Evolutionary conservation across 1,140 invertebrate species (phyloP).

Genomic region (Pseudomyrmex concolor): DNA sequence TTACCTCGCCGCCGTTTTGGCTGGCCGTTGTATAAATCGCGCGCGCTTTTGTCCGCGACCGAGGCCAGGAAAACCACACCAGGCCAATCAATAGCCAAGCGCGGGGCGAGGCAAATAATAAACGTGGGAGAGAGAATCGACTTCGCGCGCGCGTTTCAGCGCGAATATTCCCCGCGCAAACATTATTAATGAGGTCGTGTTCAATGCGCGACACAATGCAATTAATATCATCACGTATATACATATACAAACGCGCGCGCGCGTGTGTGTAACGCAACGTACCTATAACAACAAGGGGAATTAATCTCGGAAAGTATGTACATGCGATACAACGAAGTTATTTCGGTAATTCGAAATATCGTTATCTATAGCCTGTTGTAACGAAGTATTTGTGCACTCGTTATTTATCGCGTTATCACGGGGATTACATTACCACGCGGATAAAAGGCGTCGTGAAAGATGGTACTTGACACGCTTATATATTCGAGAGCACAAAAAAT

Average conservation of each 20-base stretch:
- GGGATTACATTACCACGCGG: not conserved
- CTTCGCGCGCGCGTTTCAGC: not conserved
- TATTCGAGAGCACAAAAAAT: not conserved
- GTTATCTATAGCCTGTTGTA: not conserved
- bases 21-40: slow-evolving; percentile 31
- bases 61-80: slow-evolving; percentile 39
- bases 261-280: too few relatives aligned
- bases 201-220: not conserved
- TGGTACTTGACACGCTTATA: too few relatives aligned
- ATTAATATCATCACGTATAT: not conserved
- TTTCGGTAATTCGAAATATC: not conserved
- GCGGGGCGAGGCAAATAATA: slow-evolving; percentile 2
- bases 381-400: not conserved
- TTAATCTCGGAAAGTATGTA: not conserved
- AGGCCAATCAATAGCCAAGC: slow-evolving; percentile 18
- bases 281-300: too few relatives aligned
- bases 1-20: slow-evolving; percentile 32
- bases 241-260: too few relatives aligned
- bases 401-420: slow-evolving; percentile 7
- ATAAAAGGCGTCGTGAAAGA: not conserved
- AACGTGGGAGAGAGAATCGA: not conserved
- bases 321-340: not conserved
- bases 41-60: slow-evolving; percentile 44
- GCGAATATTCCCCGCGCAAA: not conserved
- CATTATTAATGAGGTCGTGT: not conserved